These are phyloP conservation scores for Bos taurus DNA, from an alignment of 2,113 vertebrate species.

Conservation along the genomic window DNA sequence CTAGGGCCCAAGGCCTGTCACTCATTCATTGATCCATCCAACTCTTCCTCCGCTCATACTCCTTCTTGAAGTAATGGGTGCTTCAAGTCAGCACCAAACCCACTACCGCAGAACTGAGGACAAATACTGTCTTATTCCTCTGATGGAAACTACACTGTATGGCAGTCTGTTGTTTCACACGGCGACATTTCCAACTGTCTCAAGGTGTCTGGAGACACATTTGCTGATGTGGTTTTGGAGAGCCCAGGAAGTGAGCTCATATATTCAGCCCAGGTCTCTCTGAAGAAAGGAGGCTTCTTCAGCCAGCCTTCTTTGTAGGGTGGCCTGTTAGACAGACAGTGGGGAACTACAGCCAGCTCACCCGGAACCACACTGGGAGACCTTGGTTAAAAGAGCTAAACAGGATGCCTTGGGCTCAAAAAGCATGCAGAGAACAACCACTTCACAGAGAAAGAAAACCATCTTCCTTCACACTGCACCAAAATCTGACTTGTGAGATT, in stretches of 20 bases:
- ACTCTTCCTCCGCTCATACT: background rate
- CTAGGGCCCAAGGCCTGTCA: background rate
- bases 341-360: background rate
- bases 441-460: background rate
- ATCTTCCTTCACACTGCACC: background rate
- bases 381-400: background rate
- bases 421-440: background rate
- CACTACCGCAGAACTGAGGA: background rate
- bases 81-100: background rate
- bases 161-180: background rate
- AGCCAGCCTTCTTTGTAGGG: background rate
- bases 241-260: background rate
- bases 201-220: background rate
- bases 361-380: background rate
- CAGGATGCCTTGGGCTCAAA: background rate
- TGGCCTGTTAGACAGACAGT: background rate
- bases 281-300: background rate
- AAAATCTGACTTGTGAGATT: background rate
- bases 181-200: background rate
- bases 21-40: background rate
- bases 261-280: background rate
- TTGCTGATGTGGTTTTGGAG: background rate
- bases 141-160: background rate
- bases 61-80: background rate
- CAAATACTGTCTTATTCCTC: background rate